phyloP scores from a whole-genome alignment of 2,797 vertebrate genomes.

The Acomys russatus region DNA sequence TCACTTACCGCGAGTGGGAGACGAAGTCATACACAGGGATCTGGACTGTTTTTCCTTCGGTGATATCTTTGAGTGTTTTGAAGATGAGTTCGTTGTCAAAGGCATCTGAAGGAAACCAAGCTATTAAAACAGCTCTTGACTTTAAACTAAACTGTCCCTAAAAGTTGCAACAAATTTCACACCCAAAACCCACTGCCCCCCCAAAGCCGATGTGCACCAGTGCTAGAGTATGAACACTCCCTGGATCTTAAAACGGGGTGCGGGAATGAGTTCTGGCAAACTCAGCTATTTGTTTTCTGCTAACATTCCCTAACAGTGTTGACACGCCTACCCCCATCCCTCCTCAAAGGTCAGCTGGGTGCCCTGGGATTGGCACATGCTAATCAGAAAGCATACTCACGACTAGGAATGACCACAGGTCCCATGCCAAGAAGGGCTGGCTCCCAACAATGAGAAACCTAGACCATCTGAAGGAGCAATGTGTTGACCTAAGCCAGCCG shows the following conservation, averaged over 20 bases:
- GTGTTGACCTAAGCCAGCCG: background rate
- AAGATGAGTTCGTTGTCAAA: constrained; percentile 98
- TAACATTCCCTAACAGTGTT: background rate
- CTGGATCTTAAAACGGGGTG: background rate
- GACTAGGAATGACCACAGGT: background rate
- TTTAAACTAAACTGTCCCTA: background rate
- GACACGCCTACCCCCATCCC: background rate
- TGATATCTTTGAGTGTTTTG: constrained; percentile 95
- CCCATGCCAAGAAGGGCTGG: background rate
- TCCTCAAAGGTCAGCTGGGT: background rate
- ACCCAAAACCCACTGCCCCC: too few relatives aligned
- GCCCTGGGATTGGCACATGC: background rate
- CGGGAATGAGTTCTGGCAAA: background rate
- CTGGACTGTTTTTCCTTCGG: constrained; percentile 95
- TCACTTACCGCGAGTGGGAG: constrained; percentile 95
- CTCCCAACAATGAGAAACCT: background rate
- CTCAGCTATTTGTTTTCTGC: background rate
- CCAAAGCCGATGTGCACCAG: background rate
- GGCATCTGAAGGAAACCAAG: constrained; percentile 92
- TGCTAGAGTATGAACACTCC: background rate
- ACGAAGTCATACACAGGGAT: constrained; percentile 99
- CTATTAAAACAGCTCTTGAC: background rate
- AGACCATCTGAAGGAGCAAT: background rate
- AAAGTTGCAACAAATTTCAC: too few relatives aligned
- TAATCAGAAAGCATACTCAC: rapidly evolving